Evolutionary conservation across 2,888 invertebrate species (phyloP).

Genomic region (Parelbella ahira): DNA sequence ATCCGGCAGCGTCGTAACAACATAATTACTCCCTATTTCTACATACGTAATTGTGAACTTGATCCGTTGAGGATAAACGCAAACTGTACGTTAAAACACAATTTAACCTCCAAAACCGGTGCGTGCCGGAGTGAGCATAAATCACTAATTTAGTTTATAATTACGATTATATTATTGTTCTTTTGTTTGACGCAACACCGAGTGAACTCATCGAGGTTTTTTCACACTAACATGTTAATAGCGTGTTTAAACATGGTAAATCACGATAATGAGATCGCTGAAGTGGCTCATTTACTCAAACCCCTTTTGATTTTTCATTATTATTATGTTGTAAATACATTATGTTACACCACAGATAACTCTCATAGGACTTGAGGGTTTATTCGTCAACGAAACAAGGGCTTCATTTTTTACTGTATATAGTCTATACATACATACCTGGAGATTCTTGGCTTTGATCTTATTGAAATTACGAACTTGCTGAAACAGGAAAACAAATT

Average conservation of each 20-base stretch:
- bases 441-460: too few species aligned
- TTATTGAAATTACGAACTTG: too few species aligned
- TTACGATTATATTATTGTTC: constrained; percentile 2
- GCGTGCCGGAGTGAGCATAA: background rate
- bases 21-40: constrained; percentile 44
- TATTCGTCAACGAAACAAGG: too few species aligned
- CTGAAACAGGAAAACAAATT: too few species aligned
- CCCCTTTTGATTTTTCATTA: background rate
- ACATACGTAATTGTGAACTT: constrained; percentile 20
- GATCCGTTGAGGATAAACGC: background rate
- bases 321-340: too few species aligned
- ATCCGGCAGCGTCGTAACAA: constrained; percentile 32
- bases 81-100: constrained; percentile 3
- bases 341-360: background rate
- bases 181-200: constrained; percentile 18
- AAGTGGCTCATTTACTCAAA: constrained; percentile 1
- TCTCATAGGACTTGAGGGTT: too few species aligned
- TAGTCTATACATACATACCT: too few species aligned
- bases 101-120: constrained; percentile 2
- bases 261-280: constrained; percentile 6
- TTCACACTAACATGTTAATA: constrained; percentile 9
- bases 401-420: too few species aligned
- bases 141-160: background rate
- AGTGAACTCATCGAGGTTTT: constrained; percentile 18
- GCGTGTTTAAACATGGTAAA: constrained; percentile 8